Evolutionary conservation across 1,140 invertebrate genomes (phyloP).

Genomic region (Drosophila auraria): DNA sequence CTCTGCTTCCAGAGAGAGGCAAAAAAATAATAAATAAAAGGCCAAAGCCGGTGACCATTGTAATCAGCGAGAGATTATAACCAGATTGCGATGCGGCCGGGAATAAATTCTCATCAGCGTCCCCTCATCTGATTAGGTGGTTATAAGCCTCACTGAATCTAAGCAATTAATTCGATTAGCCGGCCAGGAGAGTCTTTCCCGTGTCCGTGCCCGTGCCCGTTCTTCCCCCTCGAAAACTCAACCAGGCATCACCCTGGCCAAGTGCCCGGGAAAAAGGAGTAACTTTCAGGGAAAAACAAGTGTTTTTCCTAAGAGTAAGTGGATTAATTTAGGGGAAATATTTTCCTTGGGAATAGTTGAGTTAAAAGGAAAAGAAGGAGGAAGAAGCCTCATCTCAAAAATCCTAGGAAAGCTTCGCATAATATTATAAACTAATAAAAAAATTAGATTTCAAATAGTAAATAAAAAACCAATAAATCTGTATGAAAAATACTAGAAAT

Average conservation of each 20-base stretch:
- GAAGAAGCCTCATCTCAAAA: too few species aligned
- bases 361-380: too few species aligned
- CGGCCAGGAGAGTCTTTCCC: background rate
- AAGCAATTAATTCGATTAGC: constrained; percentile 52
- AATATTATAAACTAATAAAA: too few species aligned
- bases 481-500: too few species aligned
- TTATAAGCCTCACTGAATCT: constrained; percentile 42
- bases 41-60: constrained; percentile 41
- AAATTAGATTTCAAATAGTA: too few species aligned
- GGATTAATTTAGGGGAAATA: too few species aligned
- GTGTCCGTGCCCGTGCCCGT: background rate
- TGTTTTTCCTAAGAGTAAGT: too few species aligned
- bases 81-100: constrained; percentile 43
- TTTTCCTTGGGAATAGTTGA: too few species aligned
- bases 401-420: too few species aligned
- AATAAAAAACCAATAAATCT: too few species aligned
- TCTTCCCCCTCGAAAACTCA: background rate
- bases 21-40: constrained; percentile 1
- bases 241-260: background rate
- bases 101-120: constrained; percentile 45
- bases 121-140: constrained; percentile 46
- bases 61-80: constrained; percentile 52
- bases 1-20: constrained; percentile 3
- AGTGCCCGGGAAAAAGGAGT: background rate
- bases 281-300: background rate